Base-by-base conservation (phyloP, 2,797 vertebrate genomes). In the Pangasius larnaudii region DNA sequence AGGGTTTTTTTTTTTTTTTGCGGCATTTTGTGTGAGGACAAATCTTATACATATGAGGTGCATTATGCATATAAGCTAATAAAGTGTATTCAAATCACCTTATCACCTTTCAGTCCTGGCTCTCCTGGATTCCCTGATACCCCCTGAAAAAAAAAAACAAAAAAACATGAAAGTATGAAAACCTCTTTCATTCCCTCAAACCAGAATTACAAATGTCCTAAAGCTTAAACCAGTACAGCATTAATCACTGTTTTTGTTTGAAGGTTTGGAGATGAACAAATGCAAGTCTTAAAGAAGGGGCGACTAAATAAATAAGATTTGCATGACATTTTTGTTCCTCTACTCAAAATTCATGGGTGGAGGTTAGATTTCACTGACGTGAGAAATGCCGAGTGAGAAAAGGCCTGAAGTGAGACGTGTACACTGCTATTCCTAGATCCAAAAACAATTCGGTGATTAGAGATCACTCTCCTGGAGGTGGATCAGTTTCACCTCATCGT, bases 81-180 rank as follows among this genome's bases (percentile, higher is more conserved):
- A 97, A 98, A 96, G 95, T 95, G 96, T 96, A 95, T 97, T 97
- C 97, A 97, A 97, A 94, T 96, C 95, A 97, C 96, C 96, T 97
- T 97, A 99, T 99, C 98, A 99, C 98, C 98, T 99, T 99, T 98
- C 97, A 98, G 97, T 98, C 98, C 98, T 95, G 97, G 95, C 90
- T 98, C 97, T 95, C 98, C 98, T 89, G 96, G 86, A 94, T 98
- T 98, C 90, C 98, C 98, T 92, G 96, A 92, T 90, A 98, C 96
- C 87, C 98, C 98, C 98, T 99, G 93, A 81, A 95, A 95, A 49
- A 89, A 95, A 49, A 88, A 27, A 90, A 33, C n/a, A 95, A 95
- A 42, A 89, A 27, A 27, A 75, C 27, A 30, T 51, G 69, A 6
- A 85, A 27, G 85, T 30, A 89, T 77, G 36, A 85, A 85, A 42